Evolutionary conservation across 2,888 invertebrate genomes (phyloP), one percentile per base, ranked within the genome.

Genomic region (Latrodectus elegans): DNA sequence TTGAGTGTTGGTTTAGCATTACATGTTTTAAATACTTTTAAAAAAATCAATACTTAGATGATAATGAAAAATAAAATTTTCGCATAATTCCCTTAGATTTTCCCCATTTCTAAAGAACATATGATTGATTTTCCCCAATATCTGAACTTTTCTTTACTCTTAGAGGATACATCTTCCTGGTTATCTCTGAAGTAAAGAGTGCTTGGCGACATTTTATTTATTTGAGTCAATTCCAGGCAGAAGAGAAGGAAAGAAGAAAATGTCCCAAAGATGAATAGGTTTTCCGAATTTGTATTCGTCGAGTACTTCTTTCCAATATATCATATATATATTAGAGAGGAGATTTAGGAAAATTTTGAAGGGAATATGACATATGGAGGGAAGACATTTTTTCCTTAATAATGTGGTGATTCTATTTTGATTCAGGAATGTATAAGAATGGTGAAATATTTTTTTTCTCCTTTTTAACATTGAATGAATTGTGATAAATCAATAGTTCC

Each of bases 211-310:
- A 81, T 81, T 74, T 81, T 73, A 65, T 73, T 65, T 73, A 74
- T 81, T 74, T 81, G 67, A 73, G 73, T 74, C 81, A 74, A 74
- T 81, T 74, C 74, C 65, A 26, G 14, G 52, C 26, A 53, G 26
- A 38, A 17, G 38, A 38, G 52, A 53, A 67, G 81, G 60, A 81
- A 38, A 38, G 38, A 38, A 38, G 38, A 81, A 81, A 81, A 81
- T 67, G 53, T 55, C 65, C 17, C 73, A 52, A 74, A 74, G 81
- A 81, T 73, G 74, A 81, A 81, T 81, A 81, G 73, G 38, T 38
- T 51, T 74, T 75, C 68, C n/a, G 82, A 82, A 82, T 82, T 82
- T 82, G 82, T 82, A 82, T 82, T 82, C 82, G 60, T 70, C 68
- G 60, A 75, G 38, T 74, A 82, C 75, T 70, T 60, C 70, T 49